Conservation (phyloP, 2,888 invertebrate species). For the Venusia cambrica region DNA sequence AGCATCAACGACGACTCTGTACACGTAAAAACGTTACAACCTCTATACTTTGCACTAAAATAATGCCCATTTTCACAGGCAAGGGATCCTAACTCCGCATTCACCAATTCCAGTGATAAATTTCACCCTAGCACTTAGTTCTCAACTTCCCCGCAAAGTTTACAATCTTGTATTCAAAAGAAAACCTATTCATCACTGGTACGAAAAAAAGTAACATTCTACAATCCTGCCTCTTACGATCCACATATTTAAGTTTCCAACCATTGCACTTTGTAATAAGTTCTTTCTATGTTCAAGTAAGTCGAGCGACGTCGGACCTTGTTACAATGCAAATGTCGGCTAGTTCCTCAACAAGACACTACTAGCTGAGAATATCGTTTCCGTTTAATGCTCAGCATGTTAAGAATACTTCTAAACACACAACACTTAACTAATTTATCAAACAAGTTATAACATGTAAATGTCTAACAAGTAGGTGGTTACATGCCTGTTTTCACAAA, state of each 20-base stretch:
- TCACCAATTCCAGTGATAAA: conserved; percentile 72
- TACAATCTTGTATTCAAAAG: conserved; percentile 71
- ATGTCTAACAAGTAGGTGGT: too few relatives aligned
- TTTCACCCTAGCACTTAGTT: conserved; percentile 74
- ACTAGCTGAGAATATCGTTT: conserved; percentile 77
- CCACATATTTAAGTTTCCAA: conserved; percentile 60
- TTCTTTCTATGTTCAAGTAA: conserved; percentile 50
- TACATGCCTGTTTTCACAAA: conserved; percentile 53
- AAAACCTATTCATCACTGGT: conserved; percentile 69
- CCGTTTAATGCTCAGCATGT: conserved; percentile 81
- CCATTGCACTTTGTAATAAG: conserved; percentile 71
- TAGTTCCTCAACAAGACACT: conserved; percentile 76
- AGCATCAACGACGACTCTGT: conserved; percentile 67
- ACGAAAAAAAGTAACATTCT: conserved; percentile 53
- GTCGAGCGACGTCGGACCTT: conserved; percentile 55
- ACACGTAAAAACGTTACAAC: conserved; percentile 84
- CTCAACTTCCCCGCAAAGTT: conserved; percentile 80
- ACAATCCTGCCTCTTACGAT: conserved; percentile 62
- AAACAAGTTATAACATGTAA: conserved; percentile 41
- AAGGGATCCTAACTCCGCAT: conserved; percentile 79
- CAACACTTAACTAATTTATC: conserved; percentile 55
- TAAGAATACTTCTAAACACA: conserved; percentile 58
- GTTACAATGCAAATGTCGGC: conserved; percentile 76
- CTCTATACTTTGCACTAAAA: conserved; percentile 96
- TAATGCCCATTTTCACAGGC: conserved; percentile 91